These are phyloP conservation scores for Cerastoderma edule DNA, from an alignment of 2,888 invertebrate species.

Conservation along the genomic window DNA sequence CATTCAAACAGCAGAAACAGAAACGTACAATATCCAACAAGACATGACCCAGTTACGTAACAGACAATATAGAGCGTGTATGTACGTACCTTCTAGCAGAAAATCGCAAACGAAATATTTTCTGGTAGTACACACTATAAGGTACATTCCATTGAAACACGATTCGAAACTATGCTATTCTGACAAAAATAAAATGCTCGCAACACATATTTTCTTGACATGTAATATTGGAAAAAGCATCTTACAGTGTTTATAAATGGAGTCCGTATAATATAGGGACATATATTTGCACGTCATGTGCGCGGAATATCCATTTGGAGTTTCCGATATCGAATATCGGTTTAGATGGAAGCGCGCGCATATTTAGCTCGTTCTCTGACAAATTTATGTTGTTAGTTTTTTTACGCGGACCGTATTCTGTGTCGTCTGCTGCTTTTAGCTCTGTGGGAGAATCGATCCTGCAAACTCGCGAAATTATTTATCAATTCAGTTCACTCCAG, in stretches of 20 bases:
- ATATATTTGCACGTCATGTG: background rate
- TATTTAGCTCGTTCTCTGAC: background rate
- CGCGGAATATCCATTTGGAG: conserved; percentile 2
- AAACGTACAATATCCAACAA: too few relatives aligned
- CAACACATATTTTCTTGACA: background rate
- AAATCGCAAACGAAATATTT: too few relatives aligned
- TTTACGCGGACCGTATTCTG: background rate
- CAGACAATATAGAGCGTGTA: too few relatives aligned
- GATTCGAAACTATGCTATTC: too few relatives aligned
- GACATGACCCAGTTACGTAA: too few relatives aligned
- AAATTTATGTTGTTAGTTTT: background rate
- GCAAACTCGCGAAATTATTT: conserved; percentile 4
- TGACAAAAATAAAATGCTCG: conserved; percentile 1
- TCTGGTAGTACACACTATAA: too few relatives aligned
- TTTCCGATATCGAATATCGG: background rate
- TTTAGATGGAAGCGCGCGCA: background rate
- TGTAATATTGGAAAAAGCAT: too few relatives aligned
- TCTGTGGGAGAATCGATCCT: background rate
- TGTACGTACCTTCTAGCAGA: too few relatives aligned
- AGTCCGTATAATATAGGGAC: background rate
- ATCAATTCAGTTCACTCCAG: conserved; percentile 5
- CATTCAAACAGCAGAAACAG: too few relatives aligned
- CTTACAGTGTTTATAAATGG: background rate
- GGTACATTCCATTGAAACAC: too few relatives aligned
- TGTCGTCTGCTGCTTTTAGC: background rate